Base-by-base conservation (phyloP, 2,113 vertebrate species). In the Brachionichthys hirsutus region DNA sequence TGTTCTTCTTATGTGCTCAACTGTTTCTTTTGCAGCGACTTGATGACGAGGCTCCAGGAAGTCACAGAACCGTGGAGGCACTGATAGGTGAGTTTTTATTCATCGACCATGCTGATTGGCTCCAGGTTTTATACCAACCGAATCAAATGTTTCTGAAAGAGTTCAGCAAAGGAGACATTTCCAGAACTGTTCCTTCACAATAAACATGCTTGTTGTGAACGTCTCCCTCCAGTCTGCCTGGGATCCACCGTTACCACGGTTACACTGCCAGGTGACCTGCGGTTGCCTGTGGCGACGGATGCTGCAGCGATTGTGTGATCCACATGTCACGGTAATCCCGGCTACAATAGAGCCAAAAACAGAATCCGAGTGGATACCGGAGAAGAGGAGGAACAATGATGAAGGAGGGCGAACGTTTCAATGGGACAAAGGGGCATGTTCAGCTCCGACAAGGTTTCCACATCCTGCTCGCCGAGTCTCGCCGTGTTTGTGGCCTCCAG, bases 291-390 rank as follows among this genome's bases (percentile, higher is more conserved):
- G 56, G 85, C 53, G 2, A 40, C 61, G 62, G 84, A 84, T 76
- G 75, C 66, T 74, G 78, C 74, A 75, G 61, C 62, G 76, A 73
- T 64, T 77, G 66, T 79, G 46, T 18, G 66, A 47, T 58, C 46
- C 62, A 89, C 77, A 84, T 87, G 86, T 86, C 83, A 84, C 55
- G 50, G 2, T 80, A 84, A 87, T 82, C 83, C 67, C 48, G 42
- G 55, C 24, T 24, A 89, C 83, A 88, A 89, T 64, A 49, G 43
- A 35, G 62, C 81, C 81, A 82, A 88, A 86, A 88, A 91, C 86
- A 91, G 87, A 73, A 65, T 20, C 54, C 63, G 80, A 85, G 80
- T 80, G 67, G 77, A 85, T 84, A 90, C 75, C 56, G 55, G 83
- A 89, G 83, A 79, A 24, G 46, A 18, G 24, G 43, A 19, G 47